Conservation (phyloP, 1,140 invertebrate genomes). For the Leptopilina boulardi region DNA sequence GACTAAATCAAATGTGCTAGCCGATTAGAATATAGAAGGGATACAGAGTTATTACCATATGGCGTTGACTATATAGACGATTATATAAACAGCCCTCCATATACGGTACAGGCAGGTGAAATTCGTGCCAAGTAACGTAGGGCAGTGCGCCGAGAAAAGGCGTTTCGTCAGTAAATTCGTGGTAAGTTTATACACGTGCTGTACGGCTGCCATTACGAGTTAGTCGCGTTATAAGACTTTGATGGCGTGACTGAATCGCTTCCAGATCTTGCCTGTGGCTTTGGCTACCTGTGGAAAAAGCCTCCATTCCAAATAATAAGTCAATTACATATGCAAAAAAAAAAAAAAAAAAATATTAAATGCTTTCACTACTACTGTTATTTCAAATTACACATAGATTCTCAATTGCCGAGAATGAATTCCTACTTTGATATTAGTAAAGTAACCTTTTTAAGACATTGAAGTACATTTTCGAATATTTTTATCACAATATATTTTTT, state of each 20-base stretch:
- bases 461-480: too few species aligned
- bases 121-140: background rate
- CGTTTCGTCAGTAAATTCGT: conserved; percentile 5
- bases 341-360: background rate
- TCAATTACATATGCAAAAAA: conserved; percentile 25
- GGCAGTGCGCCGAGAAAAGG: conserved; percentile 19
- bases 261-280: conserved; percentile 23
- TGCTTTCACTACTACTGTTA: conserved; percentile 16
- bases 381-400: conserved; percentile 6
- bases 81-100: background rate
- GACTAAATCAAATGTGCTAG: conserved; percentile 5
- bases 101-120: background rate
- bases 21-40: background rate
- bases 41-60: background rate
- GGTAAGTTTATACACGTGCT: conserved; percentile 17
- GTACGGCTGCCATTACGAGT: conserved; percentile 26
- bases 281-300: conserved; percentile 14
- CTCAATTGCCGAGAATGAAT: background rate
- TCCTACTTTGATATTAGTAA: too few species aligned
- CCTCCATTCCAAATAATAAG: conserved; percentile 25
- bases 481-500: too few species aligned
- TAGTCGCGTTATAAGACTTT: conserved; percentile 28
- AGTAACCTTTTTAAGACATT: too few species aligned
- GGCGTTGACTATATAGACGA: background rate
- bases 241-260: conserved; percentile 30